These are phyloP conservation scores for Ichneumoninae sp. DNA, from an alignment of 2,888 invertebrate genomes.

Conservation along the genomic window DNA sequence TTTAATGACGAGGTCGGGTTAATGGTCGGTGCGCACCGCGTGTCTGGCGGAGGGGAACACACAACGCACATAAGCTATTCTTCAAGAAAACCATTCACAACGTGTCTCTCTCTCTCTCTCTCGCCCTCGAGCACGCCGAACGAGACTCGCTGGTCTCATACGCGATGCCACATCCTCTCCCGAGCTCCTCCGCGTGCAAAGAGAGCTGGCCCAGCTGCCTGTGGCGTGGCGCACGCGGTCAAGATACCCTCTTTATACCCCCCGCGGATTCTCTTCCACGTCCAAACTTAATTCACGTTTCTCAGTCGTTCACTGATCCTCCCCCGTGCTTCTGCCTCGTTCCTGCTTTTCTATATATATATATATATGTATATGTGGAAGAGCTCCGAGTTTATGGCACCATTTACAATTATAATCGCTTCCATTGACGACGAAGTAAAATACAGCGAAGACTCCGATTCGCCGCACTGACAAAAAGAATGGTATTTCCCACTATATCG, in stretches of 20 bases:
- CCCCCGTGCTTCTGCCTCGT: constrained; percentile 62
- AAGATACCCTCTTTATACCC: constrained; percentile 61
- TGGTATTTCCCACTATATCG: no score
- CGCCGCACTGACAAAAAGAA: not conserved
- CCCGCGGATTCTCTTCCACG: constrained; percentile 72
- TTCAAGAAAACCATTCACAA: constrained; percentile 80
- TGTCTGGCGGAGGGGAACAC: constrained; percentile 44
- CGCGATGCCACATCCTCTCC: constrained; percentile 47
- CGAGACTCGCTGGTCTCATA: constrained; percentile 43
- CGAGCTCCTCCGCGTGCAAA: constrained; percentile 38
- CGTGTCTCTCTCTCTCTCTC: constrained; percentile 64
- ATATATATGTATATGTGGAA: not conserved
- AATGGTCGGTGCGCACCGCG: constrained; percentile 76
- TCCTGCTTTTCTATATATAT: not conserved
- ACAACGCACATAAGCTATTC: constrained; percentile 77
- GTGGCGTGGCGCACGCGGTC: constrained; percentile 63
- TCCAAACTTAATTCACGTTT: constrained; percentile 69
- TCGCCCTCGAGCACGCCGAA: constrained; percentile 27
- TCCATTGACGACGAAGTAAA: constrained; percentile 53
- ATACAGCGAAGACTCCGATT: not conserved
- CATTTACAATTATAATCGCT: constrained; percentile 82
- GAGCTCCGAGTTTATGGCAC: constrained; percentile 78
- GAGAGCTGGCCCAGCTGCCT: constrained; percentile 48
- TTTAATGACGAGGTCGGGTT: constrained; percentile 81
- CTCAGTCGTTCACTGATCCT: constrained; percentile 64